Evolutionary conservation across 2,888 invertebrate genomes (phyloP), one percentile per base, ranked within the genome.

Genomic region (Autographa pulchrina): DNA sequence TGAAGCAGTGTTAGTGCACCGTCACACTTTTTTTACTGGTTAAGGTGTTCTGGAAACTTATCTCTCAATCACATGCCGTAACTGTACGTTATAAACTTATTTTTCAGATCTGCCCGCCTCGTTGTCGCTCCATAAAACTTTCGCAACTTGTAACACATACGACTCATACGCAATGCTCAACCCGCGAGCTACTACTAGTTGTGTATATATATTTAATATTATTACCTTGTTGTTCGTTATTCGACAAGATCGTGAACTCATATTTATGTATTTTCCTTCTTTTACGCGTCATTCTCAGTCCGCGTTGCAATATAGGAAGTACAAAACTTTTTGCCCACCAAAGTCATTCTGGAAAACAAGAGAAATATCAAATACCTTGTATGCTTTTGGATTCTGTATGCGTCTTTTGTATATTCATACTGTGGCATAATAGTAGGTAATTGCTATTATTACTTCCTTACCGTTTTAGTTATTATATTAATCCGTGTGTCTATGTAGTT

Each of bases 31-130:
- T 91, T 93, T 92, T 84, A 84, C 90, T 92, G 89, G 89, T 90
- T 91, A 91, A 93, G 93, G 94, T 94, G 93, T 93, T 91, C 92
- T 92, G 91, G 90, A 90, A 92, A 90, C 89, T 92, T 93, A 93
- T 94, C 93, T 92, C 89, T 90, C 77, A 86, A 92, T 92, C 93
- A 85, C 81, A 82, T 83, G 86, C 78, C 80, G 86, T 89, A 90
- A 91, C 89, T 88, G 91, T 91, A 85, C 67, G 85, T 86, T 87
- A 86, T 83, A 84, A 86, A 89, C 86, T 85, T 86, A 87, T 89
- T 89, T 90, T 90, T 90, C 88, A 89, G 86, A 89, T 91, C 86
- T 88, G 86, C 85, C 85, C 85, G 85, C 86, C 85, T 85, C 86
- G 82, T 86, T 85, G 85, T 88, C 82, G 85, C 80, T 84, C 83